Base-by-base conservation (phyloP, 2,797 vertebrate species). In the Microctenopoma stevenorrisi region DNA sequence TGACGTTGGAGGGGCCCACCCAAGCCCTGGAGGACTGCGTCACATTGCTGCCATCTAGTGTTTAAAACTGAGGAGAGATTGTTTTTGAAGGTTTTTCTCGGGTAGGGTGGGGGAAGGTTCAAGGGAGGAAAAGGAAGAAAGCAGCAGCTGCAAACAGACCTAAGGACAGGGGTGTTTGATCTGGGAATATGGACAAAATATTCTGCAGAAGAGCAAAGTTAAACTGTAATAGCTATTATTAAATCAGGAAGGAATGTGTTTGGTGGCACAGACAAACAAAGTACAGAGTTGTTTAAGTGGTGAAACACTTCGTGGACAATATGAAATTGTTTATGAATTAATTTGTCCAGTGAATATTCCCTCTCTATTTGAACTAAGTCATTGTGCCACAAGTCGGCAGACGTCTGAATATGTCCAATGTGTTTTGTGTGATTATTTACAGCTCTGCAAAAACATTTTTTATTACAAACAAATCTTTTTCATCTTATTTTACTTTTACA, bases 21-120 rank as follows among this genome's bases (percentile, higher is more conserved):
- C 79, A 81, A 68, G 33, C 25, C 35, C 38, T 1, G 1, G 14
- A 42, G 18, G 49, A 13, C 37, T 46, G 35, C 79, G 76, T 44
- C 52, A 47, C 83, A 66, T 65, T 87, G 83, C 79, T 86, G 83
- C 89, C 82, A 88, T 81, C 92, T 89, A 83, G 76, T 87, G 91
- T 40, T 57, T 0, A 33, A 44, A 4, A 7, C 38, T 16, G 14
- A 12, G 38, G 38, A 40, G 22, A 22, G 22, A 22, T 22, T 22
- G 22, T 22, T 22, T 22, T 22, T 1, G 22, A 22, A 22, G 22
- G 22, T 22, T 22, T 22, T 22, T 22, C 22, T 22, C 22, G 22
- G 22, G 22, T 22, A 1, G 22, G 22, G 22, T 22, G 22, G 22
- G 22, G 22, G 22, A 22, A 22, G 22, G 22, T 22, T 22, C 22